Percentiles rank a stretch among this genome's conserved stretches.
phyloP scores from a whole-genome alignment of 2,888 invertebrate genomes.

The Bombyx huttoni region DNA sequence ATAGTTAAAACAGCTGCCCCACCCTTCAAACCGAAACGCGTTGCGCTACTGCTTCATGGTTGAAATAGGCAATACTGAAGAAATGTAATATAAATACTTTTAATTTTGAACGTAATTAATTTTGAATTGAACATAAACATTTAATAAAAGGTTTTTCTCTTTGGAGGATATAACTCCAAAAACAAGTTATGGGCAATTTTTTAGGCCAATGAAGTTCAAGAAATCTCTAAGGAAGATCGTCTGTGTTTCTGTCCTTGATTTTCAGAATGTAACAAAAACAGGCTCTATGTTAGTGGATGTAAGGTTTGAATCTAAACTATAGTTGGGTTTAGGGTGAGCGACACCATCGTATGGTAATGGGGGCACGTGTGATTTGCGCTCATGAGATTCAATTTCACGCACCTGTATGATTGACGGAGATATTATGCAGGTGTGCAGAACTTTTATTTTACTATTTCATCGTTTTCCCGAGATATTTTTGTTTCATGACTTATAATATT shows the following conservation, averaged over 20 bases:
- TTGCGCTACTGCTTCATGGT: too few species aligned
- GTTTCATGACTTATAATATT: not conserved
- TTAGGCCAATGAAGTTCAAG: too few species aligned
- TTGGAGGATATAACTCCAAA: too few species aligned
- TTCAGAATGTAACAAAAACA: constrained; percentile 5
- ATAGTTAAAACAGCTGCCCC: too few species aligned
- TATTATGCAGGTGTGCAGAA: constrained; percentile 52
- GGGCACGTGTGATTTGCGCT: constrained; percentile 56
- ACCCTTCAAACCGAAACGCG: too few species aligned
- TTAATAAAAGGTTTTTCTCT: too few species aligned
- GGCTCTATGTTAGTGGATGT: constrained; percentile 11
- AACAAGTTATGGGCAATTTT: too few species aligned
- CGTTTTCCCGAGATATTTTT: constrained; percentile 14
- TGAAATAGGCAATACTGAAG: too few species aligned
- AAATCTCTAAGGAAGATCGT: not conserved
- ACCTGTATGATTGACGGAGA: constrained; percentile 56
- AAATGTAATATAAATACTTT: too few species aligned
- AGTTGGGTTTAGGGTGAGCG: constrained; percentile 18
- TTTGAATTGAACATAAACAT: too few species aligned
- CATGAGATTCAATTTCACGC: constrained; percentile 67
- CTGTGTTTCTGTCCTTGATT: constrained; percentile 23
- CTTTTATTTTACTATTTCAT: constrained; percentile 48
- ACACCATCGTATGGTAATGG: constrained; percentile 43
- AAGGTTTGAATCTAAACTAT: constrained; percentile 18
- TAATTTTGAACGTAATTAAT: too few species aligned